Evolutionary conservation across 2,797 vertebrate species (phyloP), one percentile per base, ranked within the genome.

Genomic region (Chaetophractus vellerosus): DNA sequence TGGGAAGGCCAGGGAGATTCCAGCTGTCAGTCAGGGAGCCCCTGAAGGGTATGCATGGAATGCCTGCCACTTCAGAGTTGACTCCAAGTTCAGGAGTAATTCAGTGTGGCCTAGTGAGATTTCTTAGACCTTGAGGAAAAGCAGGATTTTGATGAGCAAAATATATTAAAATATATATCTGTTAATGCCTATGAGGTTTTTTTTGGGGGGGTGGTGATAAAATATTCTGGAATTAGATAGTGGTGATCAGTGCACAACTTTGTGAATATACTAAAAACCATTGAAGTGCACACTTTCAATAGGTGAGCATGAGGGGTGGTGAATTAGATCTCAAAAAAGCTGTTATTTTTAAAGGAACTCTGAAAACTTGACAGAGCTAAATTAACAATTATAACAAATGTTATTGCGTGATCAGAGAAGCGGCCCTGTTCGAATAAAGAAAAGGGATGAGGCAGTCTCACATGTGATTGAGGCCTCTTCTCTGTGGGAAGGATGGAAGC

Each of bases 141-240:
- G n/a, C n/a, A 74, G 81, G 10, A 80, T 74, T 52, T 50, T 55
- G 48, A 66, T 57, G 79, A 90, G 18, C n/a, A 82, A 76, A 57
- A 45, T 78, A 19, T 5, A 69, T 71, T 45, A 94, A 88, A 86
- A 88, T 80, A 81, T 6, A 85, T 50, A 59, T 28, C 72, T 78
- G 45, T 16, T 69, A 55, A 19, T 59, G 50, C 36, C 52, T 68
- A 24, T 45, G 31, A 66, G 12, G 61, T 82, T 88, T 26, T 76
- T 84, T 95, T 61, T 3, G 16, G 45, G 24, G n/a, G 12, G 16
- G 45, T 19, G n/a, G 12, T 76, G 19, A 81, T n/a, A 79, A 82
- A 74, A 61, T 59, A 28, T 75, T 69, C 57, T 90, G n/a, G 55
- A 79, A 88, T 69, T 52, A 75, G 41, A 38, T 45, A 33, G 12